Base-by-base conservation (phyloP, 2,797 vertebrate species). In the Netta rufina region DNA sequence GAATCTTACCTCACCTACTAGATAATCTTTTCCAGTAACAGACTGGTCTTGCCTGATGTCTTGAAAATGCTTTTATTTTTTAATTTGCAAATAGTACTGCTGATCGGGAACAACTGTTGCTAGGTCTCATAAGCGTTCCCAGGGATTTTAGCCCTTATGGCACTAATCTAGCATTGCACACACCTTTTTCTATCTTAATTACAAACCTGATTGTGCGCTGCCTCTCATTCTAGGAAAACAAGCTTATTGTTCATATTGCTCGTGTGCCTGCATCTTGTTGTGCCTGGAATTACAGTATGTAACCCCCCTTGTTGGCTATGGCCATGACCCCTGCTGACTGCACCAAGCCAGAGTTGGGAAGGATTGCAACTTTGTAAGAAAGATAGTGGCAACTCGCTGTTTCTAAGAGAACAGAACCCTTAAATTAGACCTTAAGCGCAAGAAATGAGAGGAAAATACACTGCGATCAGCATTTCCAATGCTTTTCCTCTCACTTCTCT, bases 1-100 rank as follows among this genome's bases (percentile, higher is more conserved):
- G 8, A 8, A 30, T 65, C 38, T 30, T 64, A 13, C 10, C 1
- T 2, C 53, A 67, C 12, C 25, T 69, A 15, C 32, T 43, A 2
- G 0, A 4, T 12, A 9, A 2, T 62, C 21, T 57, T 5, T 83
- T 36, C 45, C 33, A 32, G 0, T 39, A 81, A 6, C 9, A 18
- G 15, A 27, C 25, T 22, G 33, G 6, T 64, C 25, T 80, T 79
- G 24, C 12, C 6, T 5, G 11, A 15, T 25, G 22, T 83, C 7
- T 65, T 77, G 22, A 14, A 7, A 17, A 5, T 56, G 16, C 27
- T 70, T 84, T 18, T 47, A 25, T 30, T 65, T 65, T 43, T 43
- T 22, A 32, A 65, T 43, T 65, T 32, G 39, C 28, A 32, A 32
- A 69, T 56, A 45, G 8, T 60, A 2, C 8, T 47, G 1, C 39